A percentile compares a stretch with the other conserved stretches of the same genome.
Evolutionary conservation across 2,797 vertebrate genomes (phyloP).

Genomic region (Tragopan temminckii): DNA sequence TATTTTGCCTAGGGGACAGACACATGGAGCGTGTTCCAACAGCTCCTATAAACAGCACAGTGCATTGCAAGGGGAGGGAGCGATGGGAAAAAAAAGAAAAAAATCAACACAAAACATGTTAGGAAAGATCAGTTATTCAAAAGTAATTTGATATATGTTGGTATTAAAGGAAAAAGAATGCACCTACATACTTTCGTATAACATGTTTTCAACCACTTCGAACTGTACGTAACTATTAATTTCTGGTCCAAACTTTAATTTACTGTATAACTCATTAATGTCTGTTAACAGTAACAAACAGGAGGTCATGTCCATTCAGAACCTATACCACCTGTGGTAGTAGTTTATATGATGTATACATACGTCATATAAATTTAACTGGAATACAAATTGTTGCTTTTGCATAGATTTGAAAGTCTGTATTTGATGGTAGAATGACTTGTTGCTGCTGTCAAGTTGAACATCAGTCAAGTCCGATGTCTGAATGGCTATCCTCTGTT

Average conservation of each 20-base stretch:
- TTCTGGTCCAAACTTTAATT: background rate
- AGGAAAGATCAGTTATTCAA: background rate
- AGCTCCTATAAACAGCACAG: background rate
- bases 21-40: background rate
- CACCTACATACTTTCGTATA: background rate
- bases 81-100: background rate
- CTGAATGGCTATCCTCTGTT: background rate
- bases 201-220: background rate
- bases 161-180: background rate
- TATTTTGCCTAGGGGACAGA: constrained; percentile 6
- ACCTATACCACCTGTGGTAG: background rate
- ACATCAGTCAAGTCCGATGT: background rate
- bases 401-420: background rate
- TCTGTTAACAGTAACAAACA: constrained; percentile 4
- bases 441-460: background rate
- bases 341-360: background rate
- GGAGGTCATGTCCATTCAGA: background rate
- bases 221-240: background rate
- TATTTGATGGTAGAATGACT: background rate
- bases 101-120: background rate
- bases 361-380: background rate
- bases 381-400: background rate
- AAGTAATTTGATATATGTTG: background rate
- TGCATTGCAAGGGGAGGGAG: background rate
- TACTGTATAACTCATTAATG: background rate